These are phyloP conservation scores for Macaca mulatta DNA, from an alignment of 2,113 vertebrate genomes.

Conservation along the genomic window DNA sequence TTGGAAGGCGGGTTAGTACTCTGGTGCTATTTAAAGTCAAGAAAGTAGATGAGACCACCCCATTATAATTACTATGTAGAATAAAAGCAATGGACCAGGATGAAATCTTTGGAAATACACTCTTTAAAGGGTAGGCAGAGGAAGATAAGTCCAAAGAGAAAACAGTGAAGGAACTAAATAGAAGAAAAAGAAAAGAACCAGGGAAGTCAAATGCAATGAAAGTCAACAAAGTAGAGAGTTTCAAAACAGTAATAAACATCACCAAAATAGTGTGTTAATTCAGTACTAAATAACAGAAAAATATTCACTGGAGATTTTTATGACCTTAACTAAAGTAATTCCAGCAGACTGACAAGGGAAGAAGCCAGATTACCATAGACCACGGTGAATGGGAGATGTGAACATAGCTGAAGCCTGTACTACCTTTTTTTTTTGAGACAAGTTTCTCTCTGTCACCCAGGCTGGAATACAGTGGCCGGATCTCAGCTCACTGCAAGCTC, in stretches of 20 bases:
- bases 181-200: not conserved
- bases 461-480: too few species aligned
- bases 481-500: too few species aligned
- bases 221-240: not conserved
- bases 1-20: not conserved
- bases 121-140: not conserved
- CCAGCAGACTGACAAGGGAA: not conserved
- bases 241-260: not conserved
- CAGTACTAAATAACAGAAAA: not conserved
- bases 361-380: not conserved
- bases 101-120: not conserved
- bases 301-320: not conserved
- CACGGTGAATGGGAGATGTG: not conserved
- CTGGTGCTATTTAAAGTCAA: not conserved
- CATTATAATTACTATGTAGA: not conserved
- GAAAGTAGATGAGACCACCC: not conserved
- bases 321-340: not conserved
- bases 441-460: too few species aligned
- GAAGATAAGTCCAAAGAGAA: not conserved
- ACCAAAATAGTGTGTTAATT: not conserved
- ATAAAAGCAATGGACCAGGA: not conserved
- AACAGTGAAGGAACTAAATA: not conserved
- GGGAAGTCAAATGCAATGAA: not conserved
- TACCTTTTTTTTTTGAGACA: rapidly evolving
- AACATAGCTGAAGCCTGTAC: not conserved